A percentile compares a stretch with the other conserved stretches of the same genome.
Evolutionary conservation across 2,888 invertebrate genomes (phyloP).

Genomic region (Andrena fulva): DNA sequence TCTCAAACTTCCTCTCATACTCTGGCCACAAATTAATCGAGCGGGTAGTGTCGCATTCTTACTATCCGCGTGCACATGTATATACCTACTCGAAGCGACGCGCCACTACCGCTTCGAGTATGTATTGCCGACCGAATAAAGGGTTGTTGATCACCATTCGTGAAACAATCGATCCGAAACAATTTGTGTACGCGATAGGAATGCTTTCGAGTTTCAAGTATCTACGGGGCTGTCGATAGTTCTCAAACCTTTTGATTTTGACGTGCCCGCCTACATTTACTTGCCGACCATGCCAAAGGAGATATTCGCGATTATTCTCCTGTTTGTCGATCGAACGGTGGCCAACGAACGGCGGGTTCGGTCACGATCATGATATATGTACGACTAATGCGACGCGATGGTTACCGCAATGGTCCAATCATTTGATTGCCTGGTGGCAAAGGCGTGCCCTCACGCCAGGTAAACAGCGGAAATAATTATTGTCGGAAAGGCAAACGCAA

Average conservation of each 20-base stretch:
- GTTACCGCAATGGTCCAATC: conserved; percentile 43
- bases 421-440: conserved; percentile 51
- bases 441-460: conserved; percentile 45
- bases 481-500: conserved; percentile 59
- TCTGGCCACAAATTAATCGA: too few species aligned
- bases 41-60: neutral
- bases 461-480: conserved; percentile 70
- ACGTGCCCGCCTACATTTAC: conserved; percentile 20
- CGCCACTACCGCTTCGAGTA: neutral
- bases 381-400: conserved; percentile 57
- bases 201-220: conserved; percentile 20
- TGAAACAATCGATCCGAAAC: conserved; percentile 2
- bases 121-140: neutral
- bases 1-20: neutral
- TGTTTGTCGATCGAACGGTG: conserved; percentile 27
- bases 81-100: neutral
- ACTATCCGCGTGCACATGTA: too few species aligned
- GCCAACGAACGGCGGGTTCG: conserved; percentile 43
- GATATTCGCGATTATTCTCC: conserved; percentile 23
- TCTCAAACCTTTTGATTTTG: conserved; percentile 21
- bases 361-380: conserved; percentile 30
- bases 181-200: conserved; percentile 6
- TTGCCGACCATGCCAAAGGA: neutral
- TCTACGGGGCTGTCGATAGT: conserved; percentile 2
- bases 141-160: neutral